A percentile compares a stretch with the other conserved stretches of the same genome.
Conservation (phyloP, 2,113 vertebrate genomes). For the Hepsetus odoe region DNA sequence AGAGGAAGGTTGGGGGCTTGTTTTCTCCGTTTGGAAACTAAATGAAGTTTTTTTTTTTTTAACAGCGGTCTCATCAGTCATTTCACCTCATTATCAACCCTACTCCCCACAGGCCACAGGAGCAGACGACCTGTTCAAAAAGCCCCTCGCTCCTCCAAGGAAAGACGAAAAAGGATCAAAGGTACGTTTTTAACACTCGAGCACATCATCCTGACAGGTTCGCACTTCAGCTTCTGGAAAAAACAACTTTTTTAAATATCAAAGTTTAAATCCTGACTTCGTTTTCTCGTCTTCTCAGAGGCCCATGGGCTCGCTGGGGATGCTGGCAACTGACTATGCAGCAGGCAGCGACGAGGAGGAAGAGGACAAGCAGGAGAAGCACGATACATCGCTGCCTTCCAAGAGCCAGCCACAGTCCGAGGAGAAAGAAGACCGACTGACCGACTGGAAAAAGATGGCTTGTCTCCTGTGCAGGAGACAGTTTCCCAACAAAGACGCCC, state of each 20-base stretch:
- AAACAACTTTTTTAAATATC: constrained; percentile 23
- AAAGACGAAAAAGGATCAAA: constrained; percentile 86
- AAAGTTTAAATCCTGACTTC: neutral
- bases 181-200: constrained; percentile 57
- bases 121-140: constrained; percentile 93
- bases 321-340: constrained; percentile 91
- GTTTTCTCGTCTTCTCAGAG: constrained; percentile 71
- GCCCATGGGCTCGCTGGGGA: constrained; percentile 89
- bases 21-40: no score
- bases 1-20: constrained; percentile 74
- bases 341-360: constrained; percentile 96
- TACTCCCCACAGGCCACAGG: constrained; percentile 64
- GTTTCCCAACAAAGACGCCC: constrained; percentile 93
- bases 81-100: neutral
- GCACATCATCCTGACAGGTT: neutral
- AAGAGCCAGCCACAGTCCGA: constrained; percentile 76
- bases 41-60: no score
- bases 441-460: constrained; percentile 98
- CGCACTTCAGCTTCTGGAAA: constrained; percentile 7
- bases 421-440: constrained; percentile 85
- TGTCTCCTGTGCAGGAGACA: constrained; percentile 94
- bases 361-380: constrained; percentile 88
- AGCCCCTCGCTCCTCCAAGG: constrained; percentile 86
- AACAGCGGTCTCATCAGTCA: neutral
- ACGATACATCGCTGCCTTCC: constrained; percentile 73